These are phyloP conservation scores for Chaetodon auriga DNA, from an alignment of 2,113 vertebrate species.

Conservation along the genomic window DNA sequence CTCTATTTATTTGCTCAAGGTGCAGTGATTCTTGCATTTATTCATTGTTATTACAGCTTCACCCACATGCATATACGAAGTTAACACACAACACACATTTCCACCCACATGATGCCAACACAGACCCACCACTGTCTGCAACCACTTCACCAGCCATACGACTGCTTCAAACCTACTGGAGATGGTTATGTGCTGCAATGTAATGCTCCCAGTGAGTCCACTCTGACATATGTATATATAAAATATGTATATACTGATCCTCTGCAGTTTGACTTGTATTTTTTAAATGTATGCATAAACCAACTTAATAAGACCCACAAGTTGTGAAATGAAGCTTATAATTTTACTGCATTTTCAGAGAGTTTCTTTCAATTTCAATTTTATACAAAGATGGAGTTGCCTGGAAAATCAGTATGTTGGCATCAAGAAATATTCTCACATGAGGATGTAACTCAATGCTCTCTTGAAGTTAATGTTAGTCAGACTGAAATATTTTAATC, in stretches of 20 bases:
- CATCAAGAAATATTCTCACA: background rate
- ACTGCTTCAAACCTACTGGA: background rate
- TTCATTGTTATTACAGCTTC: slow-evolving; percentile 37
- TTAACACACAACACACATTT: slow-evolving; percentile 28
- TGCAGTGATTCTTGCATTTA: slow-evolving; percentile 9
- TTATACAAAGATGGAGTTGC: no score
- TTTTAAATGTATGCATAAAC: background rate
- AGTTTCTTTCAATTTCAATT: no score
- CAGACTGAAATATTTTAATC: background rate
- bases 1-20: slow-evolving; percentile 1
- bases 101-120: slow-evolving; percentile 38
- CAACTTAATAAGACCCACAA: background rate
- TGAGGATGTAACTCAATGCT: background rate
- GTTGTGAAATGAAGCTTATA: background rate
- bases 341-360: background rate
- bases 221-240: background rate
- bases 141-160: background rate
- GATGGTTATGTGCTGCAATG: background rate
- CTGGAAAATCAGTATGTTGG: background rate
- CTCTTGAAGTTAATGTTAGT: background rate
- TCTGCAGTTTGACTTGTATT: background rate
- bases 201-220: background rate
- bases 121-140: slow-evolving; percentile 29
- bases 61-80: slow-evolving; percentile 39
- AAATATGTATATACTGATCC: background rate